Evolutionary conservation across 2,113 vertebrate genomes (phyloP), one percentile per base, ranked within the genome.

Genomic region (Copsychus sechellarum): DNA sequence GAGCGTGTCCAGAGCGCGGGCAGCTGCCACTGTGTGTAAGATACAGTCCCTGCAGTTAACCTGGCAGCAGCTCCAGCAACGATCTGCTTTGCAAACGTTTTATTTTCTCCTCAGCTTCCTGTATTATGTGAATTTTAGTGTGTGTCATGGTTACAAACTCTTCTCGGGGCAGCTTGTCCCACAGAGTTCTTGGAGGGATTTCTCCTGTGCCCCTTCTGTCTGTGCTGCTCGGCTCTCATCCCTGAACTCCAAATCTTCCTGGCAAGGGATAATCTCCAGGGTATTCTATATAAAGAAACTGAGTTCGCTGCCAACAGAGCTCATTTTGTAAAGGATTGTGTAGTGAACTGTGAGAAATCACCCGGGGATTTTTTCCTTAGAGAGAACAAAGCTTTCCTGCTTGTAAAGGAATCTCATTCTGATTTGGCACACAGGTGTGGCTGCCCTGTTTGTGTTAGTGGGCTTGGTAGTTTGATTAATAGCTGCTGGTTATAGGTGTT

Each of bases 231-330:
- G 4, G 42, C 53, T 80, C 38, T 90, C 51, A 12, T 18, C 72
- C 3, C 1, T 24, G 60, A 83, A 62, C 69, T 36, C 0, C 1
- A 40, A 70, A 74, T 53, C 94, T 95, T 84, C 79, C 94, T 79
- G 36, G 51, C 50, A 14, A 33, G 65, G 86, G 92, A 93, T 97
- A 95, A 97, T 95, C 96, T 78, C 56, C 34, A 70, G 88, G 57
- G 62, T 53, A 22, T 81, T 90, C 95, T 97, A 91, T 89, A 94
- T 94, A 92, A 69, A 56, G 96, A 79, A 89, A 43, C 69, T 9
- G 76, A 65, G 31, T 43, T 77, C 53, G 5, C 45, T 53, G 80
- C 70, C 53, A 34, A 3, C 58, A 58, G 74, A 43, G 62, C 65
- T 91, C 11, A 5, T 51, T 80, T 62, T 73, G 20, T 56, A n/a